Base-by-base conservation (phyloP, 2,113 vertebrate species). In the Toxotes chatareus region DNA sequence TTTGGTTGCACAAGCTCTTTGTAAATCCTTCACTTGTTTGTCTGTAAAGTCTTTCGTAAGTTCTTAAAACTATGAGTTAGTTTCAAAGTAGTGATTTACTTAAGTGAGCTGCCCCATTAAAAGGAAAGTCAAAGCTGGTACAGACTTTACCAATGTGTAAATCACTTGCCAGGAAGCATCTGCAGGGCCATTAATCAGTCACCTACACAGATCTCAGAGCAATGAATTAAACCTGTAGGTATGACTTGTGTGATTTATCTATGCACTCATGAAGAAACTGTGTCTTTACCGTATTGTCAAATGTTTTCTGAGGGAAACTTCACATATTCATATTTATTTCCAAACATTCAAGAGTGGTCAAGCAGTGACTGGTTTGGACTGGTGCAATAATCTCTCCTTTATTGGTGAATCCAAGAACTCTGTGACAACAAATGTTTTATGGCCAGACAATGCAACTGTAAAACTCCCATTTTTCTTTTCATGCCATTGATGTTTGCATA, bases 401-500 rank as follows among this genome's bases (percentile, higher is more conserved):
- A 47, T 34, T 57, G 68, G 21, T 69, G 62, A 57, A n/a, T 51
- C 66, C 5, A 0, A 77, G 14, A 46, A 73, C 23, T 27, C 27
- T 27, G 27, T 27, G 27, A 27, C 31, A 79, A 17, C 46, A 1
- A 1, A 4, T 72, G 46, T 72, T 83, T 82, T 70, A 82, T 56
- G 32, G 49, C 62, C 4, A 36, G 16, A 32, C 57, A 21, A 36
- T 7, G 40, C 60, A 7, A 8, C 59, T 14, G 79, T 82, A 61
- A 86, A 82, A 78, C 16, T 17, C n/a, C 56, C 32, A 59, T 82
- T 51, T 64, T 64, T 64, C 34, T 44, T 27, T 34, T 69, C 10
- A 32, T 40, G 68, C 49, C 46, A 53, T 79, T 60, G 44, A 27
- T 51, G 44, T 73, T 76, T 73, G 46, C 55, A 40, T 56, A 47